Conservation (phyloP, 2,113 vertebrate genomes). For the Origma solitaria region DNA sequence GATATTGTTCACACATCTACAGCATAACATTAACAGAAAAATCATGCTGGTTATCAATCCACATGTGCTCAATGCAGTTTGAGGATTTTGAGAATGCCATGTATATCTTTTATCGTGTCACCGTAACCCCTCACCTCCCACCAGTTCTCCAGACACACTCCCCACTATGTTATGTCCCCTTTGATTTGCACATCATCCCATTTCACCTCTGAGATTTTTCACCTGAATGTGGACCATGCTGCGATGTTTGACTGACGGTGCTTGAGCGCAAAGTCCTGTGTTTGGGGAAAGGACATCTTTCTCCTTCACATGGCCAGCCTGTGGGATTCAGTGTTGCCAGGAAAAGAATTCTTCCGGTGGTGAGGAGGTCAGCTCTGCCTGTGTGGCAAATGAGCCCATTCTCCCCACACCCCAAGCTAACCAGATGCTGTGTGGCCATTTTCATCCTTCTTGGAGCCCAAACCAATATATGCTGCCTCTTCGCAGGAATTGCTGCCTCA, state of each 20-base stretch:
- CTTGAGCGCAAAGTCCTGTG: neutral
- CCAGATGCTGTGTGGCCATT: neutral
- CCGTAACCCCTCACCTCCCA: slow-evolving; percentile 44
- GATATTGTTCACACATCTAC: slow-evolving; percentile 60
- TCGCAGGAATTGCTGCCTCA: neutral
- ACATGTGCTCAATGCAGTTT: slow-evolving; percentile 8
- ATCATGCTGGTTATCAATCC: slow-evolving; percentile 51
- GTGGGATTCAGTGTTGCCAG: neutral
- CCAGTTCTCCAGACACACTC: slow-evolving; percentile 36
- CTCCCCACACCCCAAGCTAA: rapidly evolving
- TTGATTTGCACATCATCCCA: neutral
- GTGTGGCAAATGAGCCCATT: neutral
- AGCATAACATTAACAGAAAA: slow-evolving; percentile 58
- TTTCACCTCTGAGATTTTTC: slow-evolving; percentile 29
- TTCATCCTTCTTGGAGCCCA: neutral
- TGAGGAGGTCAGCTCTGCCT: neutral
- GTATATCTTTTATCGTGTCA: slow-evolving; percentile 20
- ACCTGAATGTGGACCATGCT: neutral
- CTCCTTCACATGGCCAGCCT: neutral
- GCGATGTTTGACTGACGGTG: neutral
- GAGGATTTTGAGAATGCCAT: slow-evolving; percentile 33
- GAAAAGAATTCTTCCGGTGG: neutral
- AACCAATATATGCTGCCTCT: neutral
- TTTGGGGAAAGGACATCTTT: neutral
- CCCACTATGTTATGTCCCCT: neutral